phyloP scores from a whole-genome alignment of 1,140 invertebrate genomes.

The Hermatobates lingyangjiaoensis region DNA sequence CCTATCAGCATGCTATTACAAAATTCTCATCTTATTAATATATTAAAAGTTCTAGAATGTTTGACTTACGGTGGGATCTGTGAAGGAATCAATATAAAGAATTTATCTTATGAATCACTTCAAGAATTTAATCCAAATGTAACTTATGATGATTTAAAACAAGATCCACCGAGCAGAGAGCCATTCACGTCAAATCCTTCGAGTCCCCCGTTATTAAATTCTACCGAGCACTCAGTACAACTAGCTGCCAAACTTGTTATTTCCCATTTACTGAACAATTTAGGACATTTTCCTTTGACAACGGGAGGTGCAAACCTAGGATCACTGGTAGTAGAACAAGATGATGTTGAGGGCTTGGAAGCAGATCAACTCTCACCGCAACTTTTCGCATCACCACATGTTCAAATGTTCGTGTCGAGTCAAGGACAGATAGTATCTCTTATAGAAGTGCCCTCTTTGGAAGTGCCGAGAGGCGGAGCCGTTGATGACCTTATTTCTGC shows the following conservation, averaged over 20 bases:
- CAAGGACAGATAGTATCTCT: conserved; percentile 69
- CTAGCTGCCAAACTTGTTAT: conserved; percentile 50
- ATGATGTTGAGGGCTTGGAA: conserved; percentile 61
- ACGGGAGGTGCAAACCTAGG: conserved; percentile 65
- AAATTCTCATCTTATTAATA: conserved; percentile 33
- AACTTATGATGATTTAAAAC: conserved; percentile 39
- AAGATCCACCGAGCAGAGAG: conserved; percentile 11
- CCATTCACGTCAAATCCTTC: conserved; percentile 10
- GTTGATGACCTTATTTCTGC: conserved; percentile 42
- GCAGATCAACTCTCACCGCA: conserved; percentile 54
- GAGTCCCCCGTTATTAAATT: conserved; percentile 16
- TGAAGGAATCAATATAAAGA: conserved; percentile 11
- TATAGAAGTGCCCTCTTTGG: conserved; percentile 75
- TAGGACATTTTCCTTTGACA: conserved; percentile 77
- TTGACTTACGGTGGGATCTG: conserved; percentile 14
- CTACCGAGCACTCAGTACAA: conserved; percentile 27
- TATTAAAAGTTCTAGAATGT: conserved; percentile 33
- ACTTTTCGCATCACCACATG: conserved; percentile 71
- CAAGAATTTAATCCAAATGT: conserved; percentile 53
- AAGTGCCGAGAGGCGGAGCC: conserved; percentile 64
- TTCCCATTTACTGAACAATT: conserved; percentile 65
- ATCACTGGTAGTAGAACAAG: conserved; percentile 76
- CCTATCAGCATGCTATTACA: conserved; percentile 29
- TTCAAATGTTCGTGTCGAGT: conserved; percentile 64
- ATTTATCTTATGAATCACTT: conserved; percentile 18